These are phyloP conservation scores for Drosophila rhopaloa DNA, from an alignment of 1,140 invertebrate species.

Conservation along the genomic window DNA sequence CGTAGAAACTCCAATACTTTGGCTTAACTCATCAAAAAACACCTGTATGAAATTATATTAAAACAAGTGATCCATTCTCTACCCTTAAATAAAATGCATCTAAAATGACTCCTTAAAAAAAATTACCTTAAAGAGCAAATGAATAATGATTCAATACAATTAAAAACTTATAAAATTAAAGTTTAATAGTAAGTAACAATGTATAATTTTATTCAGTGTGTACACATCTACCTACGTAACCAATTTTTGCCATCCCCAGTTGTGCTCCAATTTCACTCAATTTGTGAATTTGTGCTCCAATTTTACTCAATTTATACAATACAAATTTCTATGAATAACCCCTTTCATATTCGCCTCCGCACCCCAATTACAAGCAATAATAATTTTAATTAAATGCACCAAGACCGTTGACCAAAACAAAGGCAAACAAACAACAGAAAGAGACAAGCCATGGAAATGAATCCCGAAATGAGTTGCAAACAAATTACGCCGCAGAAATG, in stretches of 20 bases:
- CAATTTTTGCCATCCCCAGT: neutral
- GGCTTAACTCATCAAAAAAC: too few species aligned
- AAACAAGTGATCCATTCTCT: too few species aligned
- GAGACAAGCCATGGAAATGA: conserved; percentile 38
- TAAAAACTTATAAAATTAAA: too few species aligned
- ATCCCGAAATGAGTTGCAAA: conserved; percentile 75
- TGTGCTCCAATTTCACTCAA: neutral
- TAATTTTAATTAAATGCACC: conserved; percentile 70
- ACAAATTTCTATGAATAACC: conserved; percentile 2
- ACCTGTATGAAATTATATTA: too few species aligned
- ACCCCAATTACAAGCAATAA: conserved; percentile 52
- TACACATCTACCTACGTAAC: too few species aligned
- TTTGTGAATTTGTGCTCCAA: neutral
- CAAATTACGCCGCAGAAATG: conserved; percentile 78
- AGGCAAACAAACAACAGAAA: conserved; percentile 46
- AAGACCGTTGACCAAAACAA: conserved; percentile 46
- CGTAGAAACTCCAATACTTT: too few species aligned
- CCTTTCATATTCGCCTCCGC: conserved; percentile 10
- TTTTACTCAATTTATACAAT: neutral
- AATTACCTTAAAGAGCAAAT: too few species aligned
- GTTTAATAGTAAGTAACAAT: too few species aligned
- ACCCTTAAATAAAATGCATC: too few species aligned
- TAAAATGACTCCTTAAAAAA: too few species aligned
- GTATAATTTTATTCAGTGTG: too few species aligned
- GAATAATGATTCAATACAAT: too few species aligned